phyloP scores from a whole-genome alignment of 2,797 vertebrate species.

The Cossypha heuglini region DNA sequence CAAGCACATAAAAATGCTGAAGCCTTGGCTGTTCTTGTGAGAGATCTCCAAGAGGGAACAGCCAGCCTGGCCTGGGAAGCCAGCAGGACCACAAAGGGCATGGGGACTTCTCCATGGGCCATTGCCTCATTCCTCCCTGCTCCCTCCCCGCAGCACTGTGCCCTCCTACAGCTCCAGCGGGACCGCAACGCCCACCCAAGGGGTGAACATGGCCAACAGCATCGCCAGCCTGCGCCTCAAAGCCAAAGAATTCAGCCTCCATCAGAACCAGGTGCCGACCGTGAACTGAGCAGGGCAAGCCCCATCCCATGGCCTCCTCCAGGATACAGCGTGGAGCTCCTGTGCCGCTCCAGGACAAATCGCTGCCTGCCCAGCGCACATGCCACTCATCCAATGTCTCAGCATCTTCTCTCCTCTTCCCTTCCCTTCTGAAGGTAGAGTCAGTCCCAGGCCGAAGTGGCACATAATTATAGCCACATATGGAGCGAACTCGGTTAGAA shows the following conservation, averaged over 20 bases:
- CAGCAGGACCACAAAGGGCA: neutral
- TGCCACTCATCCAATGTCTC: neutral
- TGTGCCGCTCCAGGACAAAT: neutral
- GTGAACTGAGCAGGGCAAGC: conserved; percentile 77
- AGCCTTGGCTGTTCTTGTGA: conserved; percentile 16
- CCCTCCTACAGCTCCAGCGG: conserved; percentile 77
- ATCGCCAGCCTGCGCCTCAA: conserved; percentile 83
- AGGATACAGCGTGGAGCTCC: neutral
- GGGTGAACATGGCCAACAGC: conserved; percentile 84
- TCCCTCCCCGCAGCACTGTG: conserved; percentile 67
- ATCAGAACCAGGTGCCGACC: conserved; percentile 82
- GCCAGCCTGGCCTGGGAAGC: neutral
- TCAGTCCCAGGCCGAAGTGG: neutral
- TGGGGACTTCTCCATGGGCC: neutral
- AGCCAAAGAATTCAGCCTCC: conserved; percentile 85
- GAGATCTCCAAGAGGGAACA: neutral
- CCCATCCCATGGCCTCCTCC: neutral
- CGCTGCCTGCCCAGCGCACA: neutral
- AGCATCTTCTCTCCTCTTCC: neutral
- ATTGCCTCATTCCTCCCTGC: neutral
- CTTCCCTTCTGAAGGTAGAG: conserved; percentile 48
- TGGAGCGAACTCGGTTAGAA: conserved; percentile 37
- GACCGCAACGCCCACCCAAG: conserved; percentile 64
- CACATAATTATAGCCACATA: conserved; percentile 53
- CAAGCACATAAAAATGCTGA: conserved; percentile 19